Conservation (phyloP, 2,797 vertebrate species). For the Gymnothorax reevesii region DNA sequence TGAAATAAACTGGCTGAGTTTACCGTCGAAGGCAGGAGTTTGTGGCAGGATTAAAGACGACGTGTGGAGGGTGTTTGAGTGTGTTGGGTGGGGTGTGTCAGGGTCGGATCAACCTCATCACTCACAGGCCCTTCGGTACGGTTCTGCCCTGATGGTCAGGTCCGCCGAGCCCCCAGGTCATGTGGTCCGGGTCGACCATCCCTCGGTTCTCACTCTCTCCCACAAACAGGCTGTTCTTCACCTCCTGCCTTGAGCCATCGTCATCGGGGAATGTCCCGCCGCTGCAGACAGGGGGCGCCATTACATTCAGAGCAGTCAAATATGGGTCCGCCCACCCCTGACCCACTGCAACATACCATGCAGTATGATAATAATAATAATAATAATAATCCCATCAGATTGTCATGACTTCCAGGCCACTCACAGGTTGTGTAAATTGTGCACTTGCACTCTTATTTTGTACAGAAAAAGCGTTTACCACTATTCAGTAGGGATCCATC, state of each 20-base stretch:
- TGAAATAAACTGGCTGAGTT: no score
- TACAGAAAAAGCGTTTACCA: not conserved
- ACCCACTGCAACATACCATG: not conserved
- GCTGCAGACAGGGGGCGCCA: slow-evolving; percentile 59
- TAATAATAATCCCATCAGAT: not conserved
- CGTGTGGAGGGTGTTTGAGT: not conserved
- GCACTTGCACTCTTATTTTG: not conserved
- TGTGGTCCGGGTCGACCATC: slow-evolving; percentile 73
- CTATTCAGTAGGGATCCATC: not conserved
- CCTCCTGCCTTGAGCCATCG: slow-evolving; percentile 90
- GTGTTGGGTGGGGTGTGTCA: not conserved
- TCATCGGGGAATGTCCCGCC: slow-evolving; percentile 97
- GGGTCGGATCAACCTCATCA: slow-evolving; percentile 38
- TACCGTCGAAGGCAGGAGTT: not conserved
- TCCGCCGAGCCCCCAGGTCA: slow-evolving; percentile 87
- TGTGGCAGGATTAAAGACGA: not conserved
- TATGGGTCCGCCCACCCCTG: not conserved
- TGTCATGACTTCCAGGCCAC: not conserved
- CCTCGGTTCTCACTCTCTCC: slow-evolving; percentile 92
- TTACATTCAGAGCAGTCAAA: not conserved
- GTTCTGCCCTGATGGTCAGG: slow-evolving; percentile 82
- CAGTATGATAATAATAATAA: not conserved
- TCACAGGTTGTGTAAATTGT: not conserved
- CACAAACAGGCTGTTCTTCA: slow-evolving; percentile 94
- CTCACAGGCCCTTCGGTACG: slow-evolving; percentile 87